Percentiles rank a stretch among this genome's conserved stretches.
Conservation (phyloP, 2,797 vertebrate species). For the Coccyzus lansbergi region DNA sequence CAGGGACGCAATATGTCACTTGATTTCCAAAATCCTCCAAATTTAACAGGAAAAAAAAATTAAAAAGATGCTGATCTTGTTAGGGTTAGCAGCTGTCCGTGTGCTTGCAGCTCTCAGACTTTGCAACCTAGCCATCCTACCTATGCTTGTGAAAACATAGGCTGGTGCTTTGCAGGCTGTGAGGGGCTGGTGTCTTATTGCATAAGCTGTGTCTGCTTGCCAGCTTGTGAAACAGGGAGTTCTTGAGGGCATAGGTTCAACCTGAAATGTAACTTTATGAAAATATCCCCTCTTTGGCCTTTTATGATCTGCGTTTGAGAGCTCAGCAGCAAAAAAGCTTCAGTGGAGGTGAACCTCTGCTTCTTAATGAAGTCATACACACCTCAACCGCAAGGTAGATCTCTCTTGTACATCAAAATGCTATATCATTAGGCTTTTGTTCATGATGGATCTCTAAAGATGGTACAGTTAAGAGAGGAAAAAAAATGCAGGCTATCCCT, state of each 20-base stretch:
- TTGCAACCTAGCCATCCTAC: neutral
- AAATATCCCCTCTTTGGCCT: neutral
- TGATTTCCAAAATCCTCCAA: neutral
- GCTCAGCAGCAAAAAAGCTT: neutral
- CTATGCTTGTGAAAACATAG: neutral
- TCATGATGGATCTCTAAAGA: neutral
- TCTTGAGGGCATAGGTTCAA: neutral
- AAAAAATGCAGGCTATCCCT: neutral
- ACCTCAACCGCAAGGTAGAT: slow-evolving; percentile 6
- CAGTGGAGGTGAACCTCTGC: neutral
- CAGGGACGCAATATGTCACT: neutral
- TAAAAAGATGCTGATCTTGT: neutral
- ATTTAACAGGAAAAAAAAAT: neutral
- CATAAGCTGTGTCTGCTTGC: neutral
- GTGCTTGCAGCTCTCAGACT: neutral
- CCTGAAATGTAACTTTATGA: neutral
- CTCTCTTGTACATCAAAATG: slow-evolving; percentile 19
- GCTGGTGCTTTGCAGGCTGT: neutral
- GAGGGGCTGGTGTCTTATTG: neutral
- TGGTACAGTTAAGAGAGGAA: neutral
- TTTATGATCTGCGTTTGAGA: neutral
- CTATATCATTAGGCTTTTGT: neutral
- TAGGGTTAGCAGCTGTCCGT: neutral
- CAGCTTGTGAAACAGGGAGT: neutral
- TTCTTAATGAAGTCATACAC: slow-evolving; percentile 32